phyloP scores from a whole-genome alignment of 2,888 invertebrate species.

The Pteria penguin region DNA sequence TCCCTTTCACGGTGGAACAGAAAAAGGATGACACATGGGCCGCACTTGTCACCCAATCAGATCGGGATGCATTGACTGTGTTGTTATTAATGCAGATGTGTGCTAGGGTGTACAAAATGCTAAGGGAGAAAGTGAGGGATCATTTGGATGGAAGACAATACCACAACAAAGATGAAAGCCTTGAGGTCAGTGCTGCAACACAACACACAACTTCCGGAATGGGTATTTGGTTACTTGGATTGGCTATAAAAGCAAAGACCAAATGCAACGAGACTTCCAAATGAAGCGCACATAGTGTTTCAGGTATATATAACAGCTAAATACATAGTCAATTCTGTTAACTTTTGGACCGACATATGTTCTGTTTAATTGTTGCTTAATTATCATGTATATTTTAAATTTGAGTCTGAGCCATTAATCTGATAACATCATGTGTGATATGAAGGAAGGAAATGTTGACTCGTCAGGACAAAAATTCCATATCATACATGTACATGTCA shows the following conservation, averaged over 20 bases:
- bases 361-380: too few relatives aligned
- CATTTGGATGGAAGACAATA: background rate
- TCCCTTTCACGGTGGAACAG: background rate
- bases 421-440: too few relatives aligned
- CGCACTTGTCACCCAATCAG: background rate
- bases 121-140: background rate
- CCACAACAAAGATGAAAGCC: background rate
- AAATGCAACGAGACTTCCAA: conserved; percentile 1
- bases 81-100: background rate
- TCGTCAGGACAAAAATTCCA: too few relatives aligned
- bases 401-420: too few relatives aligned
- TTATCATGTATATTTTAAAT: too few relatives aligned
- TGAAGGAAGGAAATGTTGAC: too few relatives aligned
- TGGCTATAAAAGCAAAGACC: background rate
- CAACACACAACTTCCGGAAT: background rate
- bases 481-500: too few relatives aligned
- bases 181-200: background rate
- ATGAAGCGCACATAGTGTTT: conserved; percentile 14
- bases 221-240: background rate
- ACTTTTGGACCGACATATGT: too few relatives aligned
- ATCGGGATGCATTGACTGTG: background rate
- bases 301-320: conserved; percentile 3
- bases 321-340: too few relatives aligned
- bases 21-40: background rate
- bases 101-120: background rate